phyloP scores from a whole-genome alignment of 2,113 vertebrate species.

The Rhegmatorhina hoffmannsi region DNA sequence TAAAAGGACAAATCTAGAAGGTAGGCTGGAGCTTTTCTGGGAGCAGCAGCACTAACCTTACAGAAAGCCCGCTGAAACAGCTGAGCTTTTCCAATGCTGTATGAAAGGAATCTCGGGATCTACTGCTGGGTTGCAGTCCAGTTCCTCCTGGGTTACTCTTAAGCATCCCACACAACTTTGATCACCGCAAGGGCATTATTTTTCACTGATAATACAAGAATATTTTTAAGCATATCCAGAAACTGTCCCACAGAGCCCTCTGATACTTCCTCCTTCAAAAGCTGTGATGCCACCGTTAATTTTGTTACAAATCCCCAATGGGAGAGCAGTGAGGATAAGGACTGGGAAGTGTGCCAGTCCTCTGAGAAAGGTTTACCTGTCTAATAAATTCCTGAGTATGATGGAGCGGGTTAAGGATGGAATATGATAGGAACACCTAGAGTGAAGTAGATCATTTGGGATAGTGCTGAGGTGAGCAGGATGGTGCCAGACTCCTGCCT shows the following conservation, averaged over 20 bases:
- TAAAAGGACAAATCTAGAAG: background rate
- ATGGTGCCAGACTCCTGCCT: background rate
- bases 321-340: background rate
- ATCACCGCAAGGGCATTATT: background rate
- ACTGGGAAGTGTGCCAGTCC: background rate
- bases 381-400: background rate
- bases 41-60: background rate
- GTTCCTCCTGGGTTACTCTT: background rate
- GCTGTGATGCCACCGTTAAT: background rate
- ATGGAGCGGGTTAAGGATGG: background rate
- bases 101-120: background rate
- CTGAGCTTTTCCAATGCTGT: background rate
- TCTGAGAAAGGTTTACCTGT: background rate
- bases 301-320: background rate
- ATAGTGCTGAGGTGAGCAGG: background rate
- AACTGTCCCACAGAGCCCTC: background rate
- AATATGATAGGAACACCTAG: background rate
- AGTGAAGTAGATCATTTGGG: background rate
- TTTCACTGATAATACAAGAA: background rate
- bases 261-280: conserved; percentile 9
- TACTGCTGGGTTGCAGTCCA: background rate
- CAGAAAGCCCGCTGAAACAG: background rate
- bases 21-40: background rate
- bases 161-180: background rate
- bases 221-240: background rate